These are phyloP conservation scores for Drosophila lacicola DNA, from an alignment of 2,888 invertebrate species.

Conservation along the genomic window DNA sequence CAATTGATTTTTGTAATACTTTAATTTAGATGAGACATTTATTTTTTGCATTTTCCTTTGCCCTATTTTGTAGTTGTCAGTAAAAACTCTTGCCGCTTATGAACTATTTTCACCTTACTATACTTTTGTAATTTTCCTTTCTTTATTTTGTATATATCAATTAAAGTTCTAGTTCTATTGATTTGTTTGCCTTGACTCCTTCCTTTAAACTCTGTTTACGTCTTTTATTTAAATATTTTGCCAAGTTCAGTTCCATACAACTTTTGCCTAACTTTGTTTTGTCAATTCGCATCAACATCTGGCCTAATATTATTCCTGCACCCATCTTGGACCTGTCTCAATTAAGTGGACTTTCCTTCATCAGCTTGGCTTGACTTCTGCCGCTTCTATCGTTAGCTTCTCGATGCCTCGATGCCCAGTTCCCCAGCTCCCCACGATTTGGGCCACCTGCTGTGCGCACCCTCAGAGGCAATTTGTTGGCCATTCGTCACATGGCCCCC, in stretches of 20 bases:
- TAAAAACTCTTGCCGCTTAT: no score
- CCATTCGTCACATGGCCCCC: constrained; percentile 41
- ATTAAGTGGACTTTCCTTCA: constrained; percentile 40
- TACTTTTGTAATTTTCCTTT: no score
- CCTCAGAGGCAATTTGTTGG: constrained; percentile 52
- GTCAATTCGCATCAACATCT: constrained; percentile 31
- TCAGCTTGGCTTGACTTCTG: constrained; percentile 49
- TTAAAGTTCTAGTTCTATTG: no score
- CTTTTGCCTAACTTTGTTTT: not conserved
- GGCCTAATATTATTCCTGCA: not conserved
- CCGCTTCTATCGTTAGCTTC: constrained; percentile 36
- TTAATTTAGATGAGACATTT: no score
- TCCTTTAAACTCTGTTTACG: not conserved
- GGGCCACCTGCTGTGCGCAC: constrained; percentile 59
- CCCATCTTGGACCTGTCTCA: constrained; percentile 33
- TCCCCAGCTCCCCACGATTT: constrained; percentile 2
- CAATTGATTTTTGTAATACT: no score
- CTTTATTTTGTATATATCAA: no score
- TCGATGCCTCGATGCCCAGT: not conserved
- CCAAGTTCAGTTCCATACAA: not conserved
- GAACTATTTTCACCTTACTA: no score
- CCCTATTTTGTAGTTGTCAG: no score
- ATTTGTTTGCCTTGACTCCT: not conserved
- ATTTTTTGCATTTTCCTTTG: no score
- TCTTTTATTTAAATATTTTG: not conserved